These are phyloP conservation scores for Pseudomugil tenellus DNA, from an alignment of 2,797 vertebrate species.

Conservation along the genomic window DNA sequence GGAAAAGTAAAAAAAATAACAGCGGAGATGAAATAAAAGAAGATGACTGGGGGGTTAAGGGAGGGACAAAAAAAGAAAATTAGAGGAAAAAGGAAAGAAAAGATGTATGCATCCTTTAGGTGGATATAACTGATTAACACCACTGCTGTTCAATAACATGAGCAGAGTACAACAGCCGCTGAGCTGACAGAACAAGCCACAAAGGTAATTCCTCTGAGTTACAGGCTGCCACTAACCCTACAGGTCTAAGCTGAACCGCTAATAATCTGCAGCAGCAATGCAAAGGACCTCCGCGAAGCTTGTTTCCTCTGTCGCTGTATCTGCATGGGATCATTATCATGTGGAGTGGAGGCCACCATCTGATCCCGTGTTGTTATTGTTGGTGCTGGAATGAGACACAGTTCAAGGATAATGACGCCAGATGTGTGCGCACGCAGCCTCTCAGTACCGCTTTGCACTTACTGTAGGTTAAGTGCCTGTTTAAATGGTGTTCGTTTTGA, in stretches of 20 bases:
- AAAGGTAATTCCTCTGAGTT: conserved; percentile 42
- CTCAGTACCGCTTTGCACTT: conserved; percentile 29
- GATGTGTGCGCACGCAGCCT: conserved; percentile 36
- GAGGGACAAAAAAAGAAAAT: not conserved
- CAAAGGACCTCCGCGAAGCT: conserved; percentile 3
- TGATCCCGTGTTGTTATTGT: conserved; percentile 26
- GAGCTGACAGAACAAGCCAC: conserved; percentile 45
- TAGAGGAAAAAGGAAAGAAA: not conserved
- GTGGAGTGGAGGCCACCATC: not conserved
- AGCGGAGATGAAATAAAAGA: conserved; percentile 22
- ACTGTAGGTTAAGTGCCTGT: conserved; percentile 57
- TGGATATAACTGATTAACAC: conserved; percentile 46
- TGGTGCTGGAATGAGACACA: conserved; percentile 35
- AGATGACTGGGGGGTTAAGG: conserved; percentile 30
- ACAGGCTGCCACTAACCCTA: conserved; percentile 20
- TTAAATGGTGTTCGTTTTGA: conserved; percentile 36
- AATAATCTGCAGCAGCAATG: conserved; percentile 43
- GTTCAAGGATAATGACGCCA: conserved; percentile 59
- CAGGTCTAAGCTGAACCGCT: conserved; percentile 19
- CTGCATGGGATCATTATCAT: conserved; percentile 15
- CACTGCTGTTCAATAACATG: conserved; percentile 41
- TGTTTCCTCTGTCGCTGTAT: conserved; percentile 8
- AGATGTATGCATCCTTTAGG: conserved; percentile 8
- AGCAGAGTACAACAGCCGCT: conserved; percentile 21
- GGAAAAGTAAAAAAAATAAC: not conserved